Evolutionary conservation across 2,113 vertebrate genomes (phyloP), one percentile per base, ranked within the genome.

Genomic region (Cyprinus carpio): DNA sequence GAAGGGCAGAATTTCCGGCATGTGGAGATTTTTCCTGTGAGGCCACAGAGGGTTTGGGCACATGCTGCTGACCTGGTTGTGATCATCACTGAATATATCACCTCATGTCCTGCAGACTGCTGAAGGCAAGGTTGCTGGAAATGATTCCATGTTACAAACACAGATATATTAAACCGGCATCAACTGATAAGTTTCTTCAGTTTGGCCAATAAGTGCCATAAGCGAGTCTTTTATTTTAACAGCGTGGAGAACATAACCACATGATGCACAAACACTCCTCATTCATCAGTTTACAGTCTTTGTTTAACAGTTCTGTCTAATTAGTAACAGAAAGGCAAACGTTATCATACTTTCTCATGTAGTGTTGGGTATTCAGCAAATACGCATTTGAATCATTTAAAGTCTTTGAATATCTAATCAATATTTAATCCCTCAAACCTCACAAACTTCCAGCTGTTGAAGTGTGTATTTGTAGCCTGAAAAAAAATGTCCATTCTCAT

Each of bases 1-100:
- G 31, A 43, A 37, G 25, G 54, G 86, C 56, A 87, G 93, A 92
- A 93, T 93, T 37, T 88, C 87, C 92, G 87, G 91, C 88, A 93
- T 93, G 90, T 56, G 76, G 86, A 82, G 60, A 87, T 54, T 88
- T 79, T 85, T 88, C 87, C 85, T 82, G 85, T 88, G 85, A 89
- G 88, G 88, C 87, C 89, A 90, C 91, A 89, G 74, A 58, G 74
- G 81, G 67, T 76, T 40, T 34, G 49, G 56, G 20, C 82, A 75
- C 82, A 54, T 74, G 18, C 46, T 3, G 10, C n/a, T 72, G 81
- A 37, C 12, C 29, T 25, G 37, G 37, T 7, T 43, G 27, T 76
- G 75, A 76, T 54, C 49, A 31, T 31, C 71, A 74, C 1, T 54
- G 16, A 51, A 31, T 29, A 11, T 31, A 51, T 54, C 4, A 6